A percentile compares a stretch with the other conserved stretches of the same genome.
Evolutionary conservation across 2,113 vertebrate species (phyloP).

Genomic region (Oryzias celebensis): DNA sequence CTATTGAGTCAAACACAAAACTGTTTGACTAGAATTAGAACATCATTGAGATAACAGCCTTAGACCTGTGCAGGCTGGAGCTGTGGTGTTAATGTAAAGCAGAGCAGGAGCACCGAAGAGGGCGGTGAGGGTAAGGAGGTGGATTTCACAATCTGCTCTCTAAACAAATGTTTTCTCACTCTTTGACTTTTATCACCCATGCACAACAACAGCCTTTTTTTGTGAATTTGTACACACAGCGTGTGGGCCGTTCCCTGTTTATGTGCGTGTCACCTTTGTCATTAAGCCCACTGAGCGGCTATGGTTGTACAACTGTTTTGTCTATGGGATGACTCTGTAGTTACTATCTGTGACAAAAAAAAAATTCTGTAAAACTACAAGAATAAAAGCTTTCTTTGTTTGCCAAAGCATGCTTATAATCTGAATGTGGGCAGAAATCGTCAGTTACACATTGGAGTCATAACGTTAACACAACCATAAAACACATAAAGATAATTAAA

Average conservation of each 20-base stretch:
- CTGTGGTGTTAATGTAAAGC: conserved; percentile 60
- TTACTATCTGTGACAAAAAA: conserved; percentile 11
- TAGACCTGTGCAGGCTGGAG: conserved; percentile 72
- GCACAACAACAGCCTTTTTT: conserved; percentile 41
- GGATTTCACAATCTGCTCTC: conserved; percentile 38
- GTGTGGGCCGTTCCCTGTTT: conserved; percentile 34
- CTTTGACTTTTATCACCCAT: conserved; percentile 34
- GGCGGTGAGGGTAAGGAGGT: conserved; percentile 34
- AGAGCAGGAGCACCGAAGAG: conserved; percentile 34
- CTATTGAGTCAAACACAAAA: conserved; percentile 85
- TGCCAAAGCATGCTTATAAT: conserved; percentile 44
- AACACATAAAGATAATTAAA: conserved; percentile 48
- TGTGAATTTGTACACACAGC: conserved; percentile 30
- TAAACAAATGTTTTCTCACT: conserved; percentile 54
- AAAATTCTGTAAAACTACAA: conserved; percentile 31
- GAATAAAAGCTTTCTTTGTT: conserved; percentile 28
- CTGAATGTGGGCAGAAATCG: conserved; percentile 49
- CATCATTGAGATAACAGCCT: conserved; percentile 80
- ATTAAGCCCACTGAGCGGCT: conserved; percentile 40
- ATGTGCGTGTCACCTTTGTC: conserved; percentile 31
- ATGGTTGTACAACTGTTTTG: conserved; percentile 46
- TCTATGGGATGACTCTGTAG: conserved; percentile 41
- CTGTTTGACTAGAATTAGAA: conserved; percentile 87
- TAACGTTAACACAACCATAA: conserved; percentile 56
- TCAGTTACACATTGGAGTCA: conserved; percentile 44